Evolutionary conservation across 2,888 invertebrate species (phyloP).

Genomic region (Ypsolopha scabrella): DNA sequence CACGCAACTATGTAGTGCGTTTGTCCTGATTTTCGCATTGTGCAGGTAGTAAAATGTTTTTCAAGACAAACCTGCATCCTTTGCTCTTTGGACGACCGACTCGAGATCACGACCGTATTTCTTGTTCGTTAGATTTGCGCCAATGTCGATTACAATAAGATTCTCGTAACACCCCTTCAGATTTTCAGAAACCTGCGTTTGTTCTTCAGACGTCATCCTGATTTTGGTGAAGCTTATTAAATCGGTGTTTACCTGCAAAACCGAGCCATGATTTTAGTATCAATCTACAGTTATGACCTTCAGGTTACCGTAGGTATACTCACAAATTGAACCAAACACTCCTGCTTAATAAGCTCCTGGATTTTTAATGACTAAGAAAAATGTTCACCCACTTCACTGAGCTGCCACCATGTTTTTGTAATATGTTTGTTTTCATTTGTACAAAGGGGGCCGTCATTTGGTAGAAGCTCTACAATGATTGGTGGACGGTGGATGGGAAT

Average conservation of each 20-base stretch:
- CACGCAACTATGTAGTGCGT: constrained; percentile 20
- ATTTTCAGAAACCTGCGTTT: constrained; percentile 51
- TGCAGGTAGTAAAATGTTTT: not conserved
- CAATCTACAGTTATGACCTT: constrained; percentile 8
- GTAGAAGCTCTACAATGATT: no score
- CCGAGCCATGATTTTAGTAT: constrained; percentile 9
- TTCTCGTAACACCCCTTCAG: constrained; percentile 90
- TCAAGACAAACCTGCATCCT: constrained; percentile 81
- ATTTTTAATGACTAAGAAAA: constrained; percentile 53
- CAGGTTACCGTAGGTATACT: constrained; percentile 20
- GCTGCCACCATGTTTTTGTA: constrained; percentile 61
- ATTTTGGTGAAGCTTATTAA: constrained; percentile 59
- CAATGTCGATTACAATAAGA: constrained; percentile 92
- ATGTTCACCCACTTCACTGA: constrained; percentile 54
- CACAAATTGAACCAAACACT: constrained; percentile 68
- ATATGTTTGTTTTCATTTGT: constrained; percentile 6
- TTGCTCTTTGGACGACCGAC: constrained; percentile 90
- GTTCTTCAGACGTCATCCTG: constrained; percentile 67
- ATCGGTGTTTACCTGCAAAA: constrained; percentile 58
- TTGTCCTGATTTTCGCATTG: constrained; percentile 3
- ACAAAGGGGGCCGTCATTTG: no score
- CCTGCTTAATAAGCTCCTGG: constrained; percentile 59
- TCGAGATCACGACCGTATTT: constrained; percentile 94
- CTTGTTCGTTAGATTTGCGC: constrained; percentile 94
- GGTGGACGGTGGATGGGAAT: no score